A percentile compares a stretch with the other conserved stretches of the same genome.
These are phyloP conservation scores for Entosphenus tridentatus DNA, from an alignment of 2,113 vertebrate species.

Conservation along the genomic window DNA sequence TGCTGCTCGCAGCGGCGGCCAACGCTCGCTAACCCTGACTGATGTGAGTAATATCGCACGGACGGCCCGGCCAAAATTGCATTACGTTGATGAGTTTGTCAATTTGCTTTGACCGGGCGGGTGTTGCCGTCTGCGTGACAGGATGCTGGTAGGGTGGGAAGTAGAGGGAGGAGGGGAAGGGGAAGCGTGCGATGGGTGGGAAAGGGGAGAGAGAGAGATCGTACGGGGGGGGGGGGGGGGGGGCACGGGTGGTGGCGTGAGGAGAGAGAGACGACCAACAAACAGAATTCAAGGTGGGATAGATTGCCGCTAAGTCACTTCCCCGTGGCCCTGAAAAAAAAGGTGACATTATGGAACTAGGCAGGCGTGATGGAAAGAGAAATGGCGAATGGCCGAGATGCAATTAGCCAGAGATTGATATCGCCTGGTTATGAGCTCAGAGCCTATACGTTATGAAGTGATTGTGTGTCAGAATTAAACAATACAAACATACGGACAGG, in stretches of 20 bases:
- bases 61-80: slow-evolving; percentile 1
- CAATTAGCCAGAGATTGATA: slow-evolving; percentile 5
- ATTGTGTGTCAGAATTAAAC: slow-evolving; percentile 4
- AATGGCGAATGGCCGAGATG: neutral
- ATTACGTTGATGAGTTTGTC: slow-evolving; percentile 7
- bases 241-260: neutral
- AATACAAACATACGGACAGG: neutral
- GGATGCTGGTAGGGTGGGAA: no score
- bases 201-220: no score
- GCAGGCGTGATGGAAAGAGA: slow-evolving; percentile 5
- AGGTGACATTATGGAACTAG: neutral
- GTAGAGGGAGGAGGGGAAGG: no score
- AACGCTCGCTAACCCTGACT: slow-evolving; percentile 3
- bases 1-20: neutral
- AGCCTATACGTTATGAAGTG: neutral
- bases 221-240: neutral
- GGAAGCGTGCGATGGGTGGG: no score
- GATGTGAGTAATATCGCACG: slow-evolving; percentile 5
- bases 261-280: no score
- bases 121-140: no score
- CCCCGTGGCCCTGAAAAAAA: neutral
- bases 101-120: neutral
- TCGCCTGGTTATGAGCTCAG: neutral
- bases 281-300: no score
- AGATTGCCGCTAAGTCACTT: neutral